phyloP scores from a whole-genome alignment of 2,888 invertebrate genomes.

The Andrena trimmerana region DNA sequence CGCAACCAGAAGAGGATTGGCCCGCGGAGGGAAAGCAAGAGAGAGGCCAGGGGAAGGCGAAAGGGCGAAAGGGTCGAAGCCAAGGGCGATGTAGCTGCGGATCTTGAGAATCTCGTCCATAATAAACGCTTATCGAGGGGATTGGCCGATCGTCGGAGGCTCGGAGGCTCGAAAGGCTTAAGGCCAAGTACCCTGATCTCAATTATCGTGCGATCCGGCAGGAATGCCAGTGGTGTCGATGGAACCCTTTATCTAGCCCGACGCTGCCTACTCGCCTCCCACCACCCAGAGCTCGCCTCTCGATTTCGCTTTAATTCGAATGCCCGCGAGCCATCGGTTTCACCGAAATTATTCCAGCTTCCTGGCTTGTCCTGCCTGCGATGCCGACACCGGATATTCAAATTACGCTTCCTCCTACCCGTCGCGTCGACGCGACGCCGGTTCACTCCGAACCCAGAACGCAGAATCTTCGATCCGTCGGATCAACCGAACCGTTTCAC shows the following conservation, averaged over 20 bases:
- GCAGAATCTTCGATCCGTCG: slow-evolving; percentile 15
- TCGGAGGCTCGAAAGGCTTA: slow-evolving; percentile 66
- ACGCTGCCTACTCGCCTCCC: slow-evolving; percentile 61
- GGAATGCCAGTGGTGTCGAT: slow-evolving; percentile 54
- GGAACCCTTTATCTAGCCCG: slow-evolving; percentile 59
- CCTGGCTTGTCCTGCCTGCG: neutral
- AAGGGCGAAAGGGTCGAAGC: slow-evolving; percentile 36
- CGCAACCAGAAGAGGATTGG: slow-evolving; percentile 59
- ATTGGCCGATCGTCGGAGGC: slow-evolving; percentile 67
- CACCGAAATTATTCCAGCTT: slow-evolving; percentile 75
- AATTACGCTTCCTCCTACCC: slow-evolving; percentile 22
- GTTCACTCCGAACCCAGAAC: neutral
- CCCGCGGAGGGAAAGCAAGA: slow-evolving; percentile 16
- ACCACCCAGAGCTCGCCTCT: neutral
- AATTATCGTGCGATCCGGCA: slow-evolving; percentile 69
- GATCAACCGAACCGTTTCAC: neutral
- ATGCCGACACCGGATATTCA: slow-evolving; percentile 18
- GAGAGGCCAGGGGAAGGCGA: neutral
- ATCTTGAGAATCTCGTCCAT: slow-evolving; percentile 66
- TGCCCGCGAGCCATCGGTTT: slow-evolving; percentile 77
- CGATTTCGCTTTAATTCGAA: slow-evolving; percentile 78
- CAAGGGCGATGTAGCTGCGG: slow-evolving; percentile 46
- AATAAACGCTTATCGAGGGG: slow-evolving; percentile 71
- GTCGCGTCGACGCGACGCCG: neutral
- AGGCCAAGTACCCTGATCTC: slow-evolving; percentile 71